Percentiles rank a stretch among this genome's conserved stretches.
Evolutionary conservation across 2,888 invertebrate genomes (phyloP).

Genomic region (Oxycera nigricornis): DNA sequence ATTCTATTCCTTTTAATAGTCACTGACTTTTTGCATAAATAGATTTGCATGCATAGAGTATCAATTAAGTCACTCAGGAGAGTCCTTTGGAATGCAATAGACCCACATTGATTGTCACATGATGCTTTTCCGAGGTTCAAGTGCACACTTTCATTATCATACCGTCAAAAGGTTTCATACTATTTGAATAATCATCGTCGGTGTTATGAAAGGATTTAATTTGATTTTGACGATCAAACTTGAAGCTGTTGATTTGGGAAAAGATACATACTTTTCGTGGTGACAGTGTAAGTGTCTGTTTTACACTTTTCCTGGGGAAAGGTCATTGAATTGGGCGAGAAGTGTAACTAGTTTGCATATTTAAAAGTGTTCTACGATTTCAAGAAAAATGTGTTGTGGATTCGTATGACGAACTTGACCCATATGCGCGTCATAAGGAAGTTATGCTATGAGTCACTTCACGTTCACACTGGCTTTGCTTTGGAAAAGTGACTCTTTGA

Average conservation of each 20-base stretch:
- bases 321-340: too few relatives aligned
- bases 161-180: conserved; percentile 32
- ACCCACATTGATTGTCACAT: conserved; percentile 22
- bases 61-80: conserved; percentile 16
- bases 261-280: too few relatives aligned
- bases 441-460: too few relatives aligned
- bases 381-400: too few relatives aligned
- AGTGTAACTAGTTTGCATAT: too few relatives aligned
- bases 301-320: too few relatives aligned
- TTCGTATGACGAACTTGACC: too few relatives aligned
- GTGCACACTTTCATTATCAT: conserved; percentile 30
- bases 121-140: not conserved
- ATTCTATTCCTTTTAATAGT: not conserved
- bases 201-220: conserved; percentile 32
- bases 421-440: too few relatives aligned
- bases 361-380: too few relatives aligned
- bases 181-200: conserved; percentile 28
- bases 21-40: not conserved
- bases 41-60: not conserved
- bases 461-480: too few relatives aligned
- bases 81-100: not conserved
- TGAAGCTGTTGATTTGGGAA: not conserved
- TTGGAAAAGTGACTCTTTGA: too few relatives aligned
- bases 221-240: conserved; percentile 14
- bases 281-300: too few relatives aligned